Base-by-base conservation (phyloP, 2,113 vertebrate genomes). In the Ovibos moschatus region DNA sequence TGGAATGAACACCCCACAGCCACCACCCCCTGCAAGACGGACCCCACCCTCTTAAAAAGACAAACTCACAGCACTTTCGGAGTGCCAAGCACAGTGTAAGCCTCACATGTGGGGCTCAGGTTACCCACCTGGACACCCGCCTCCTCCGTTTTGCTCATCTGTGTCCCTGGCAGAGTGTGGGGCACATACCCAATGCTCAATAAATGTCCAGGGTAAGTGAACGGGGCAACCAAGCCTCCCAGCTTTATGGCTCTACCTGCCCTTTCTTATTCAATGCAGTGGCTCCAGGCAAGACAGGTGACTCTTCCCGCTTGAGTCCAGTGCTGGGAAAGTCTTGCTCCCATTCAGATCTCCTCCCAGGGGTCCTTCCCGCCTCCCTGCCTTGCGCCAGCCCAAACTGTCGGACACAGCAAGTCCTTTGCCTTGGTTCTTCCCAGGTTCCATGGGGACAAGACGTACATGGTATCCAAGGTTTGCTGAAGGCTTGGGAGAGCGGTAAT, bases 11-110 rank as follows among this genome's bases (percentile, higher is more conserved):
- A n/a, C 53, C 58, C 50, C 7, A 1, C 1, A 5, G 50, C 30
- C 53, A 43, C 36, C 76, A 0, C 67, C 5, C 19, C 33, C 30
- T 33, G 17, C 58, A 33, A 30, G 12, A 8, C 4, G 9, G 30
- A 15, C 25, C 14, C 43, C 40, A 0, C 2, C 12, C 64, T 78
- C 79, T 74, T 40, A 16, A n/a, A 51, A 78, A 55, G 67, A 27
- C 21, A 79, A 2, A 19, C n/a, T 3, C 0, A 0, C 0, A 7
- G 25, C 4, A 84, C 12, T 30, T 51, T 17, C 27, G 1, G 0
- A 1, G 17, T 2, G 9, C 43, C 40, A 1, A 11, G 40, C 9
- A 2, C 62, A 12, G 16, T 4, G 57, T 88, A 1, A 62, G 36
- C 67, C 28, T 33, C 21, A 2, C 3, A 5, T 2, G 3, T 13